phyloP scores from a whole-genome alignment of 1,140 invertebrate genomes.

The Drosophila littoralis region DNA sequence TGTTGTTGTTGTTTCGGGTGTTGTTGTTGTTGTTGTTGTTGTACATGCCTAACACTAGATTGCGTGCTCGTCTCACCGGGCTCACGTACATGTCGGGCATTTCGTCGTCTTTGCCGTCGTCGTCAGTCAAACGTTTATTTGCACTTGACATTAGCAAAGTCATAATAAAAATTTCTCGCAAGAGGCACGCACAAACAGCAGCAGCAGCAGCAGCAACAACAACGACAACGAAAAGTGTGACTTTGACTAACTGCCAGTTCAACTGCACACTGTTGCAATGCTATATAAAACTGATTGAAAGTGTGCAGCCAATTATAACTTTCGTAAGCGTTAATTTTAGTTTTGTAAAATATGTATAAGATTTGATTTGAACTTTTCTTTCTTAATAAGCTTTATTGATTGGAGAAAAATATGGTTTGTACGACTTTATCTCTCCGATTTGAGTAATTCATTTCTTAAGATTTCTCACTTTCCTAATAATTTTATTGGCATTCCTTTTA shows the following conservation, averaged over 20 bases:
- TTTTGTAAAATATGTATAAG: too few relatives aligned
- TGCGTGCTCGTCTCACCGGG: slow-evolving; percentile 19
- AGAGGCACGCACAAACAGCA: slow-evolving; percentile 53
- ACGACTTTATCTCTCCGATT: too few relatives aligned
- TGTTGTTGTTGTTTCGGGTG: slow-evolving; percentile 29
- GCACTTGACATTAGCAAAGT: slow-evolving; percentile 81
- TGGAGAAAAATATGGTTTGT: too few relatives aligned
- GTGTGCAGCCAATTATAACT: neutral
- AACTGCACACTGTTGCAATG: slow-evolving; percentile 31
- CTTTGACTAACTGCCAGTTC: slow-evolving; percentile 19
- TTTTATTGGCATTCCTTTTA: too few relatives aligned
- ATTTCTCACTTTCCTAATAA: too few relatives aligned
- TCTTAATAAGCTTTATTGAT: too few relatives aligned
- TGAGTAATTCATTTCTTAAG: too few relatives aligned
- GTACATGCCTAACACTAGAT: slow-evolving; percentile 29
- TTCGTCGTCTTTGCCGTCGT: slow-evolving; percentile 9
- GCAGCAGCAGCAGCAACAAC: slow-evolving; percentile 16
- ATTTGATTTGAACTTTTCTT: too few relatives aligned
- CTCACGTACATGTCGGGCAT: slow-evolving; percentile 41
- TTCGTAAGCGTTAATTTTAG: too few relatives aligned
- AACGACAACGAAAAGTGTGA: slow-evolving; percentile 30
- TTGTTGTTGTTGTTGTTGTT: slow-evolving; percentile 21
- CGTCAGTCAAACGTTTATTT: slow-evolving; percentile 72
- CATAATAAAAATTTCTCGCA: slow-evolving; percentile 79
- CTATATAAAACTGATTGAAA: slow-evolving; percentile 1